Evolutionary conservation across 2,888 invertebrate genomes (phyloP).

Genomic region (Hypselothyrea guttata): DNA sequence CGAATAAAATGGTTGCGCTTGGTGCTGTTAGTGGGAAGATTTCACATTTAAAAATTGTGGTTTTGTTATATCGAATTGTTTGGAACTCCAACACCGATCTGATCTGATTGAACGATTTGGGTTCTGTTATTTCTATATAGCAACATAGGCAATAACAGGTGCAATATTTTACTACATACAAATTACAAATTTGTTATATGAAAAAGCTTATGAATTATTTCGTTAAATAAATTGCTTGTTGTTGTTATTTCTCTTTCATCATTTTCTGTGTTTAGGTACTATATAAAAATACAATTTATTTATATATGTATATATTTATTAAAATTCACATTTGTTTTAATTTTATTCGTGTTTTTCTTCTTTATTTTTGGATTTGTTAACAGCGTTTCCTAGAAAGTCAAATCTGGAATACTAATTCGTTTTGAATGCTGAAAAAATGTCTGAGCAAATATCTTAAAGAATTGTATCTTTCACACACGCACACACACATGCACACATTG

Average conservation of each 20-base stretch:
- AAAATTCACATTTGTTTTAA: conserved; percentile 70
- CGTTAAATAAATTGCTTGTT: conserved; percentile 67
- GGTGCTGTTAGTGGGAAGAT: conserved; percentile 71
- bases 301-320: conserved; percentile 60
- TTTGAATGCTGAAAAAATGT: conserved; percentile 35
- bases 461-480: conserved; percentile 6
- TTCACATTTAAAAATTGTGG: conserved; percentile 52
- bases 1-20: conserved; percentile 74
- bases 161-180: conserved; percentile 68
- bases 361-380: conserved; percentile 34
- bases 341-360: conserved; percentile 44
- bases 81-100: not conserved
- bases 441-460: conserved; percentile 41
- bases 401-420: conserved; percentile 51
- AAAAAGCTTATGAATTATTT: conserved; percentile 75
- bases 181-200: conserved; percentile 49
- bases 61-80: conserved; percentile 20
- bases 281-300: conserved; percentile 76
- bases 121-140: conserved; percentile 39
- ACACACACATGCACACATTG: too few relatives aligned
- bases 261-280: conserved; percentile 55
- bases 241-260: conserved; percentile 19
- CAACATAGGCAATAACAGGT: conserved; percentile 69
- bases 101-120: conserved; percentile 1
- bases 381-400: conserved; percentile 52